phyloP scores from a whole-genome alignment of 1,140 invertebrate genomes.

The Pantala flavescens region DNA sequence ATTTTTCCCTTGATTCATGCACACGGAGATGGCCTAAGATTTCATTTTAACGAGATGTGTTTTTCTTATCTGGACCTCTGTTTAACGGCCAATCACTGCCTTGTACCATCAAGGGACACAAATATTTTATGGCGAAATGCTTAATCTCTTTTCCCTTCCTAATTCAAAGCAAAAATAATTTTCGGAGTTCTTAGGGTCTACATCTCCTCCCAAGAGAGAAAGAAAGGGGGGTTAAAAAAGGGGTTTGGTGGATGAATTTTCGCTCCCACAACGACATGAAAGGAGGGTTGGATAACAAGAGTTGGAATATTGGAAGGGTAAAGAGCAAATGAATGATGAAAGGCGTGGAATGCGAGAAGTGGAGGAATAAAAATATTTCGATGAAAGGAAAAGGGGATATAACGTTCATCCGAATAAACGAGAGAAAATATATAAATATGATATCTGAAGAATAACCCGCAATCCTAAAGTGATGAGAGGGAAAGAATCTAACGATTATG shows the following conservation, averaged over 20 bases:
- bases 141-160: not conserved
- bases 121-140: not conserved
- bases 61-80: not conserved
- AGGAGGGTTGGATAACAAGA: not conserved
- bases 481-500: too few species aligned
- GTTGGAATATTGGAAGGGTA: not conserved
- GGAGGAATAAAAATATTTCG: too few species aligned
- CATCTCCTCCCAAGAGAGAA: not conserved
- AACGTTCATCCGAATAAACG: too few species aligned
- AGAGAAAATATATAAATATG: too few species aligned
- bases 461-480: too few species aligned
- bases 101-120: not conserved
- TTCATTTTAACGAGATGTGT: not conserved
- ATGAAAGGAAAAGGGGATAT: too few species aligned
- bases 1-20: too few species aligned
- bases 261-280: not conserved
- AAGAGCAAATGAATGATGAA: not conserved
- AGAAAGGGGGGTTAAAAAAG: not conserved
- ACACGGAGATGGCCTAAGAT: not conserved
- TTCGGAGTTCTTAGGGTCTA: not conserved
- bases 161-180: not conserved
- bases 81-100: conserved; percentile 8
- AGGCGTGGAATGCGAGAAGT: not conserved
- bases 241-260: not conserved
- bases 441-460: too few species aligned